Evolutionary conservation across 2,797 vertebrate genomes (phyloP), one percentile per base, ranked within the genome.

Genomic region (Lagorchestes hirsutus): DNA sequence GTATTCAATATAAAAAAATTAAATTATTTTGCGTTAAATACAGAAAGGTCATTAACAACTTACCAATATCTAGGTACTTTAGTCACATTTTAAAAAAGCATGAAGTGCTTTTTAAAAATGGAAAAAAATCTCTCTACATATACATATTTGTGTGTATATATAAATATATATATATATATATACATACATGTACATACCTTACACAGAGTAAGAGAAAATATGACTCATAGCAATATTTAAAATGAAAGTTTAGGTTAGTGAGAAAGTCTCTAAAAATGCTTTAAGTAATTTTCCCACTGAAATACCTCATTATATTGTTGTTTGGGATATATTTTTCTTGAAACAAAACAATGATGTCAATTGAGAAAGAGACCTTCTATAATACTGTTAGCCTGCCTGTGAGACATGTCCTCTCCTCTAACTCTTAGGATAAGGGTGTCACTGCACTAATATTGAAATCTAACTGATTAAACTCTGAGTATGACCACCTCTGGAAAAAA

Each of bases 181-280:
- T 55, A n/a, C 40, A 14, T 4, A 31, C 22, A 74, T 22, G 22
- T 9, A 74, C 16, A 40, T 2, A 74, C 2, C 67, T 31, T 94
- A 50, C 1, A 92, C 16, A 90, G 67, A 93, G 67, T 92, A 82
- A 95, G 12, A 90, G 92, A 55, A 0, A 2, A 1, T 59, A 50
- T 94, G 40, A n/a, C 40, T 87, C 59, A 87, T 87, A 4, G 62
- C 55, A 82, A 90, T 90, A 12, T 95, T 93, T 92, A 94, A 94
- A 94, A 54, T 55, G 59, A 94, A 90, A 93, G n/a, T 95, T 95
- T 11, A 91, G 24, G 67, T 34, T 87, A 28, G n/a, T 55, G 55
- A 57, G 10, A 58, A 54, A 91, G 11, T 91, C 56, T 74, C 2
- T 91, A 91, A 59, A 95, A 93, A 55, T 90, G 34, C 34, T 91